Evolutionary conservation across 2,797 vertebrate species (phyloP).

Genomic region (Erethizon dorsatum): DNA sequence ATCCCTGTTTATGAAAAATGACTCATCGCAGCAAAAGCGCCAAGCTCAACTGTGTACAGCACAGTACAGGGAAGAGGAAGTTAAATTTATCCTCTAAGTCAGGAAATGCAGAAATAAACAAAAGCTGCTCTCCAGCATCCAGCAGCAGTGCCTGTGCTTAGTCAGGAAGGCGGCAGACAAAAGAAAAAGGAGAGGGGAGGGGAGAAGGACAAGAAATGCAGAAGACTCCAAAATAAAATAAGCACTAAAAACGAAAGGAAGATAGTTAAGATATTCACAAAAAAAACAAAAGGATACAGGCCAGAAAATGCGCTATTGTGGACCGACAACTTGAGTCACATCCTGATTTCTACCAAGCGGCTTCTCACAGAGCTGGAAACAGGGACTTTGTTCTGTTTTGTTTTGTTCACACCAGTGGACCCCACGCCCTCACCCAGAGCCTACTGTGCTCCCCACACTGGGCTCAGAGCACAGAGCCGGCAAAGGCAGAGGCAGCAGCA

Average conservation of each 20-base stretch:
- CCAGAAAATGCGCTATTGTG: not conserved
- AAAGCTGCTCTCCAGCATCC: not conserved
- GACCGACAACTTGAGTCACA: not conserved
- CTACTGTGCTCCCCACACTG: not conserved
- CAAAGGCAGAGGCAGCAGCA: not conserved
- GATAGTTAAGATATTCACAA: conserved; percentile 1
- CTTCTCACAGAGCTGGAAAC: not conserved
- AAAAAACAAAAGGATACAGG: not conserved
- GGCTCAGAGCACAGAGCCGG: too few relatives aligned
- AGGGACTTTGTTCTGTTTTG: not conserved
- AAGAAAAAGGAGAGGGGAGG: not conserved
- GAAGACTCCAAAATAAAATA: conserved; percentile 9
- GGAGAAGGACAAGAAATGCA: not conserved
- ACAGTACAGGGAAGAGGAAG: conserved; percentile 65
- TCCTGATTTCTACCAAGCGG: not conserved
- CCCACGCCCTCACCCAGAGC: not conserved
- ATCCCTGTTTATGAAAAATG: conserved; percentile 82
- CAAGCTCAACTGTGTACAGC: conserved; percentile 68
- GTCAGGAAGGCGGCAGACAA: not conserved
- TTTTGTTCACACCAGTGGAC: not conserved
- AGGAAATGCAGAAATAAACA: conserved; percentile 63
- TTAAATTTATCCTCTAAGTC: conserved; percentile 71
- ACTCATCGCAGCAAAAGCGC: conserved; percentile 74
- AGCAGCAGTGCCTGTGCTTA: not conserved
- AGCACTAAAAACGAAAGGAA: not conserved